Percentiles rank a stretch among this genome's conserved stretches.
These are phyloP conservation scores for Philhelius pedissequus DNA, from an alignment of 2,888 invertebrate genomes.

Conservation along the genomic window DNA sequence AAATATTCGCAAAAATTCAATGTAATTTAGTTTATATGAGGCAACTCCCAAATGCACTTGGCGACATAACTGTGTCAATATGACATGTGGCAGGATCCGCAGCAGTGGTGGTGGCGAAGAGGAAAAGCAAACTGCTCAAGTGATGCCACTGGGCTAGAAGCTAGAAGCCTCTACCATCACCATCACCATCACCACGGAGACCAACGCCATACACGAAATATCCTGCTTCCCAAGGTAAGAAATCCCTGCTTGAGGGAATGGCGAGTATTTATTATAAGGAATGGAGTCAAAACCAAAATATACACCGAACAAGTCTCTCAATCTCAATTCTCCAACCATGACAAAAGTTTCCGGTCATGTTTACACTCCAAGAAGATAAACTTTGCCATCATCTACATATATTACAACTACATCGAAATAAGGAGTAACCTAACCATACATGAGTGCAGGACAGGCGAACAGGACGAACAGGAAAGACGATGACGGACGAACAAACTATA, in stretches of 20 bases:
- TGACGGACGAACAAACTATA: neutral
- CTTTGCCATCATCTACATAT: conserved; percentile 60
- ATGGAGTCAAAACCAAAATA: conserved; percentile 31
- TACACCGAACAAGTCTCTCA: conserved; percentile 39
- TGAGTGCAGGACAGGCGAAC: no score
- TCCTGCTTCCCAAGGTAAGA: neutral
- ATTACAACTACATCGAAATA: neutral
- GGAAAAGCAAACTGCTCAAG: conserved; percentile 30
- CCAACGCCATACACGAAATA: neutral
- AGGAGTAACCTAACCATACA: neutral
- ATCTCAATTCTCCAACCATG: conserved; percentile 47
- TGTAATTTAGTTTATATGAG: conserved; percentile 26
- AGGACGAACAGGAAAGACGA: neutral
- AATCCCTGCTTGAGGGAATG: neutral
- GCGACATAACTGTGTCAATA: conserved; percentile 45
- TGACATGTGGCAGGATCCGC: neutral
- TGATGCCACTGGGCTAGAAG: neutral
- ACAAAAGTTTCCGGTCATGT: conserved; percentile 65
- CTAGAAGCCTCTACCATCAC: neutral
- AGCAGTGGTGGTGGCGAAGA: neutral
- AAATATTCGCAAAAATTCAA: conserved; percentile 39
- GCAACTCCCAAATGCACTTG: conserved; percentile 32
- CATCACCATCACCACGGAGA: neutral
- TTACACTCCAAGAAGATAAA: conserved; percentile 64
- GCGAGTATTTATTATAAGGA: neutral